Conservation (phyloP, 2,113 vertebrate species). For the Gymnorhina tibicen region DNA sequence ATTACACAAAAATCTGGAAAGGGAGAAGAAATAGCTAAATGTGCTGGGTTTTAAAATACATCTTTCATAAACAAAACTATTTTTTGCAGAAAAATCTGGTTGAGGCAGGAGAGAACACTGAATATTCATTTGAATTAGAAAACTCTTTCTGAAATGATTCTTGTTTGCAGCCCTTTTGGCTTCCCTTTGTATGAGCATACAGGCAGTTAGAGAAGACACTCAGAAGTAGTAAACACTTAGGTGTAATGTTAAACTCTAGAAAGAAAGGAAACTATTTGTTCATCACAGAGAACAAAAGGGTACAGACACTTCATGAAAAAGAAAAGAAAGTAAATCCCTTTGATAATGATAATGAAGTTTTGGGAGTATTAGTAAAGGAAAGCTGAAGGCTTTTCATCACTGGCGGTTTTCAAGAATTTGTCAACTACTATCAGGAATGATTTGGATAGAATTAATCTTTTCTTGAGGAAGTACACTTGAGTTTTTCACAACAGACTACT, state of each 20-base stretch:
- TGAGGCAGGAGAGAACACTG: not conserved
- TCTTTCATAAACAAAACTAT: not conserved
- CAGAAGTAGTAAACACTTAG: not conserved
- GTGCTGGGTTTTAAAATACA: not conserved
- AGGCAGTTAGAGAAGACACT: not conserved
- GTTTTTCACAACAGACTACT: not conserved
- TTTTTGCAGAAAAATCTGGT: not conserved
- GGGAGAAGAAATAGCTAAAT: not conserved
- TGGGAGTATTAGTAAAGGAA: not conserved
- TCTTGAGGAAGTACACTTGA: not conserved
- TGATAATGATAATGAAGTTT: not conserved
- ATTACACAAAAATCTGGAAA: slow-evolving; percentile 55
- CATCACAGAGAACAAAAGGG: not conserved
- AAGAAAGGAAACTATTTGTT: not conserved
- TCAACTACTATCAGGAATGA: not conserved
- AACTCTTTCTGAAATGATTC: not conserved
- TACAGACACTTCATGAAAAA: not conserved
- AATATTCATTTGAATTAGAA: not conserved
- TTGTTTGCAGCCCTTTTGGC: not conserved
- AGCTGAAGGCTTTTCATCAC: not conserved
- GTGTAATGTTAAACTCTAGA: not conserved
- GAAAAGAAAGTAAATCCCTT: not conserved
- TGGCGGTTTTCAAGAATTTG: not conserved
- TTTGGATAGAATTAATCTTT: not conserved
- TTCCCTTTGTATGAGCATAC: not conserved